phyloP scores from a whole-genome alignment of 2,797 vertebrate genomes.

The Scomberomorus guttatus region DNA sequence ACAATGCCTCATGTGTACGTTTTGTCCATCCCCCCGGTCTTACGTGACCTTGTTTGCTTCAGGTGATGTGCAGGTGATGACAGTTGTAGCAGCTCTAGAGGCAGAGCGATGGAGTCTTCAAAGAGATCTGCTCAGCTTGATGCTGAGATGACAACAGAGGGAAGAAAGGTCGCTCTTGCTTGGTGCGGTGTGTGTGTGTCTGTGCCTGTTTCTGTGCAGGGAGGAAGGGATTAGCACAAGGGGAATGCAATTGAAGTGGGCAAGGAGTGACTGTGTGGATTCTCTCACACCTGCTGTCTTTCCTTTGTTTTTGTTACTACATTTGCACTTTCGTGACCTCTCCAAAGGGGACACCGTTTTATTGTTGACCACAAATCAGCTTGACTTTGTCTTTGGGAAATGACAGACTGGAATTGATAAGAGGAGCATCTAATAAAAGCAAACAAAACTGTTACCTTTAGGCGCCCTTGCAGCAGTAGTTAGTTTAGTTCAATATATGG shows the following conservation, averaged over 20 bases:
- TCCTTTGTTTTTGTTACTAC: slow-evolving; percentile 9
- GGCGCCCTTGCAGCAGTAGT: slow-evolving; percentile 9
- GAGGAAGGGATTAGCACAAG: slow-evolving; percentile 44
- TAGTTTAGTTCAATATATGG: slow-evolving; percentile 38
- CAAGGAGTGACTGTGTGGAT: slow-evolving; percentile 20
- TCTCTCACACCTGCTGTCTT: slow-evolving; percentile 37
- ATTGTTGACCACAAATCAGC: slow-evolving; percentile 11
- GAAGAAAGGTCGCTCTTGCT: slow-evolving; percentile 53
- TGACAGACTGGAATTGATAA: slow-evolving; percentile 19
- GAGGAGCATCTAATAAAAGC: slow-evolving; percentile 33
- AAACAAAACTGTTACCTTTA: slow-evolving; percentile 20
- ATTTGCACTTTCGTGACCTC: slow-evolving; percentile 6
- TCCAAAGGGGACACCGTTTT: slow-evolving; percentile 2
- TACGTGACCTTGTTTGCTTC: slow-evolving; percentile 56
- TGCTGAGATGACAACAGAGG: slow-evolving; percentile 56
- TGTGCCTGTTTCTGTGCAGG: slow-evolving; percentile 9
- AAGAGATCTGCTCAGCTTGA: slow-evolving; percentile 60
- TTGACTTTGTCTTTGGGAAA: slow-evolving; percentile 25
- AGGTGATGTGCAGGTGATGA: slow-evolving; percentile 57
- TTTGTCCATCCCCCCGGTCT: slow-evolving; percentile 24
- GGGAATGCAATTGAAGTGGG: slow-evolving; percentile 32
- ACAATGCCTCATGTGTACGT: not conserved
- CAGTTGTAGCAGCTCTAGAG: slow-evolving; percentile 42
- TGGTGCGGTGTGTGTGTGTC: slow-evolving; percentile 27
- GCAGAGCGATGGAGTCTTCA: slow-evolving; percentile 57